Percentiles rank a stretch among this genome's conserved stretches.
Evolutionary conservation across 2,113 vertebrate species (phyloP).

Genomic region (Ailuropoda melanoleuca): DNA sequence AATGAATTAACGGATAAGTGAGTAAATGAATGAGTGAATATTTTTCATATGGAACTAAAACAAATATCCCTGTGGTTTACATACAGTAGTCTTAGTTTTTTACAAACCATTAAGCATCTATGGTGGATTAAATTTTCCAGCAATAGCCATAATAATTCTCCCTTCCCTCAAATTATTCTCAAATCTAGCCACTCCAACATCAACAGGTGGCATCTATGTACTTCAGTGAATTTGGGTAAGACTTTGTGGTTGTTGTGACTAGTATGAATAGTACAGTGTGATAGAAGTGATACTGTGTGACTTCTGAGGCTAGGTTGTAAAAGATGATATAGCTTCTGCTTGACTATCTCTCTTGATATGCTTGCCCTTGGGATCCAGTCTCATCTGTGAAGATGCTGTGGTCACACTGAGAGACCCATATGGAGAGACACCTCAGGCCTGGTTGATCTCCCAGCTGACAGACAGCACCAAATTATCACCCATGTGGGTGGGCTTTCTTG

Average conservation of each 20-base stretch:
- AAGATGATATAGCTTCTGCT: neutral
- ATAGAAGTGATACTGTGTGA: neutral
- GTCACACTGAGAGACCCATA: neutral
- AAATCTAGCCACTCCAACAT: neutral
- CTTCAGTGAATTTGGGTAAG: neutral
- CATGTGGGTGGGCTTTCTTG: neutral
- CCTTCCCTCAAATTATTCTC: neutral
- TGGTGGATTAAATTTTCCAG: neutral
- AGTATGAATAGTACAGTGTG: neutral
- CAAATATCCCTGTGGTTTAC: neutral
- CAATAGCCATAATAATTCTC: neutral
- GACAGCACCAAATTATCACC: neutral
- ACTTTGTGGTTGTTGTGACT: neutral
- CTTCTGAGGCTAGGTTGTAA: neutral
- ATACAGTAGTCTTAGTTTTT: neutral
- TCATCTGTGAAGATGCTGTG: neutral
- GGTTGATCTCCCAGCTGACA: neutral
- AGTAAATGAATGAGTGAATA: neutral
- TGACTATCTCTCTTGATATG: neutral
- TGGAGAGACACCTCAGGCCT: neutral
- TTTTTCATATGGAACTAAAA: neutral
- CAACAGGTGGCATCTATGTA: neutral
- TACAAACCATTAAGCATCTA: neutral
- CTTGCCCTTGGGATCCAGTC: neutral
- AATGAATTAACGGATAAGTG: neutral